Percentiles rank a stretch among this genome's conserved stretches.
phyloP scores from a whole-genome alignment of 1,140 invertebrate species.

The Anoplophora glabripennis region DNA sequence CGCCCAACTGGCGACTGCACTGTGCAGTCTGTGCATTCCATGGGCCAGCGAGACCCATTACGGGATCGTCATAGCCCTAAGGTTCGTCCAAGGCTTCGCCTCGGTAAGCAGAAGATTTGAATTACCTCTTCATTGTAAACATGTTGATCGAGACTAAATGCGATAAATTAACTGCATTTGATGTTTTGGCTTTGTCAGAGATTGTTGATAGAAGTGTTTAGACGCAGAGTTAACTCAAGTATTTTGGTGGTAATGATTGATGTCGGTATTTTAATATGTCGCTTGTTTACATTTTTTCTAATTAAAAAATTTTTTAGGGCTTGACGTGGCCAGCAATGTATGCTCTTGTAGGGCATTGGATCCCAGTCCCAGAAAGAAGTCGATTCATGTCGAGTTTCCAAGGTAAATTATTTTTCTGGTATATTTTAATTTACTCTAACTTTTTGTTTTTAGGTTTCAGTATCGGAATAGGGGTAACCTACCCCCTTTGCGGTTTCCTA shows the following conservation, averaged over 20 bases:
- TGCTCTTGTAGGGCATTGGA: conserved; percentile 80
- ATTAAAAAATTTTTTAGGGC: no score
- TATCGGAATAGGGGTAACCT: conserved; percentile 70
- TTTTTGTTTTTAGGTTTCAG: conserved; percentile 58
- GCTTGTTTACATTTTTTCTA: no score
- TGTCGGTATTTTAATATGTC: no score
- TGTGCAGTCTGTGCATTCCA: conserved; percentile 67
- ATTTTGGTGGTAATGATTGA: no score
- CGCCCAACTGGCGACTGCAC: conserved; percentile 65
- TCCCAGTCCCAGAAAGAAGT: conserved; percentile 72
- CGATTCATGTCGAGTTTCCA: conserved; percentile 76
- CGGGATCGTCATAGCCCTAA: conserved; percentile 57
- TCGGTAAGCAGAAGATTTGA: conserved; percentile 51
- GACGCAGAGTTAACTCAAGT: no score
- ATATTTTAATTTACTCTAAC: conserved; percentile 17
- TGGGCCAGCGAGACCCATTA: conserved; percentile 62
- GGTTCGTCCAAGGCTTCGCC: conserved; percentile 67
- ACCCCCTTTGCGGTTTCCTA: conserved; percentile 67
- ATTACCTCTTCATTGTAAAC: no score
- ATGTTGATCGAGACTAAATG: no score
- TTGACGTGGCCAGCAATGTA: conserved; percentile 86
- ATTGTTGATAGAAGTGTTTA: no score
- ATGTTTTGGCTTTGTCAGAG: no score
- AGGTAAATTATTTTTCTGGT: conserved; percentile 48
- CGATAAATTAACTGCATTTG: no score